Evolutionary conservation across 2,113 vertebrate genomes (phyloP).

Genomic region (Lampris incognitus): DNA sequence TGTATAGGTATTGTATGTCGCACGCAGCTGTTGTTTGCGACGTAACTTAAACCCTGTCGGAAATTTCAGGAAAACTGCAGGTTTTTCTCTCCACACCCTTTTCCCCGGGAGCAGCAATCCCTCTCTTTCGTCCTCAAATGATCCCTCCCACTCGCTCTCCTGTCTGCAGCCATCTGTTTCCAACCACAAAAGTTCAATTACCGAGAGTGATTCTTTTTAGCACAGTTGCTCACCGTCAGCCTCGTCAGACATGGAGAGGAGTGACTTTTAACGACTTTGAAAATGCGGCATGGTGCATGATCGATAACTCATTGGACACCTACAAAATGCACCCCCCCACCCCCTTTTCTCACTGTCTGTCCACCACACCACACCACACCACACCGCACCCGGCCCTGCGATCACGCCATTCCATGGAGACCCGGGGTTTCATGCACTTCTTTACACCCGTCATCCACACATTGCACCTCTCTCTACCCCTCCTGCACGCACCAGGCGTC

Average conservation of each 20-base stretch:
- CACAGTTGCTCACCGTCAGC: conserved; percentile 52
- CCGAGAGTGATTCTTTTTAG: conserved; percentile 51
- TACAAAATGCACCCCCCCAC: background rate
- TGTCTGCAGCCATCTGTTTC: conserved; percentile 40
- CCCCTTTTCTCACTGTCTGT: background rate
- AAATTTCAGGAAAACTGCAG: background rate
- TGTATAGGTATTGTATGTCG: too few relatives aligned
- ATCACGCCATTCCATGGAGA: background rate
- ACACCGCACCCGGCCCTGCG: background rate
- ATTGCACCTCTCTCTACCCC: background rate
- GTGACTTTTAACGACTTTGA: conserved; percentile 65
- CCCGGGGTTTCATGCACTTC: background rate
- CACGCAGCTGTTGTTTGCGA: background rate
- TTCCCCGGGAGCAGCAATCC: background rate
- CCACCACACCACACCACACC: background rate
- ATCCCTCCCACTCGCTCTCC: background rate
- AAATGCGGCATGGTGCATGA: conserved; percentile 31
- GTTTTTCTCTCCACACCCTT: background rate
- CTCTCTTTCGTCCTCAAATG: conserved; percentile 1
- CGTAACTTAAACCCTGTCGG: background rate
- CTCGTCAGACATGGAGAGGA: conserved; percentile 49
- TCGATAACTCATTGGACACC: conserved; percentile 69
- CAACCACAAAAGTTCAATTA: conserved; percentile 69
- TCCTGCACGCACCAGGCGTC: background rate
- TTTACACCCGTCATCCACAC: background rate